Base-by-base conservation (phyloP, 2,797 vertebrate genomes). In the Pantherophis vulpinus region DNA sequence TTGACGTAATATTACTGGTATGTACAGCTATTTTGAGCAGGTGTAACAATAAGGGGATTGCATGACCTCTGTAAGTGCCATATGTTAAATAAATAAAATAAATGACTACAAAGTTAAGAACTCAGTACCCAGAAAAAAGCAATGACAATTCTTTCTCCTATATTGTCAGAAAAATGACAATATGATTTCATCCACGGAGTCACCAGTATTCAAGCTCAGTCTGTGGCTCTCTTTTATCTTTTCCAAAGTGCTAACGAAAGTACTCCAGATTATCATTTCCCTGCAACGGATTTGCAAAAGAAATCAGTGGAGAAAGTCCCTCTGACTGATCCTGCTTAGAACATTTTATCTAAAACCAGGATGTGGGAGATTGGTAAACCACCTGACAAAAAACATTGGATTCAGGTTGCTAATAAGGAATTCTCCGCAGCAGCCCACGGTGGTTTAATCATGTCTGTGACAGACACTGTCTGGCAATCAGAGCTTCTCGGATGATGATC, bases 401-500 rank as follows among this genome's bases (percentile, higher is more conserved):
- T 94, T 97, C 95, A 96, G 95, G 94, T 97, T 96, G 95, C 96
- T 97, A 97, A 97, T 97, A 96, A 96, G 97, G 93, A 97, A 95
- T 96, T 97, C 96, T 97, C 97, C 93, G 96, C 96, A 96, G 95
- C 94, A 96, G 96, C 90, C 96, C 92, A 94, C 94, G 95, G 96
- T 93, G 97, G 95, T 93, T 96, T 97, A 97, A 96, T 97, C 96
- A 96, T 94, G 95, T 96, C 95, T 94, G 93, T 96, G 96, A 97
- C 93, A 97, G 96, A 95, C 93, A 95, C 94, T 96, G 92, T 95
- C 95, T 96, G 96, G 95, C 95, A 96, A 96, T 96, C 94, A 96
- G 91, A 93, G 70, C 95, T 96, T 87, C 94, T 96, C 88, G 95
- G 96, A 96, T 96, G 96, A 97, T 95, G 93, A 70, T 95, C 95